Evolutionary conservation across 2,113 vertebrate genomes (phyloP), one percentile per base, ranked within the genome.

Genomic region (Promerops cafer): DNA sequence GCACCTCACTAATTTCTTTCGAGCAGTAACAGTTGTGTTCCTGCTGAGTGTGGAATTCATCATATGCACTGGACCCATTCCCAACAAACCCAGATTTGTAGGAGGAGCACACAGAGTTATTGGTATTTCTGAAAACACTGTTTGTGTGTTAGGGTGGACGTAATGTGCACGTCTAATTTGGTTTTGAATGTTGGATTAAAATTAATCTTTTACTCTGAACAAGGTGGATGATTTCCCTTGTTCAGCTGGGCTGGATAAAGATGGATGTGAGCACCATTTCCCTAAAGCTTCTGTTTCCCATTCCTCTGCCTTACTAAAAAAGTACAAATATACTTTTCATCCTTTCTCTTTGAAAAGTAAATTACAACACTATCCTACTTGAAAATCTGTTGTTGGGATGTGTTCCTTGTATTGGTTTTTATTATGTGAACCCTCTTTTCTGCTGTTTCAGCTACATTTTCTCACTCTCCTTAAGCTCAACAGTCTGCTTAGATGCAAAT

Each of bases 51-150:
- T 37, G 30, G 52, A 47, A 8, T 42, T 87, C 31, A 15, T 21
- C 27, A 1, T 0, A 0, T 76, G n/a, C 15, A 6, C 63, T 10
- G 19, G 60, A 15, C 9, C 22, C 10, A 1, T 60, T 76, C 49
- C 56, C 33, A 56, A 8, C 24, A 63, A 71, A 26, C n/a, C 28
- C 47, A 89, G 44, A 63, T 45, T 60, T 70, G 6, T 9, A 47
- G 39, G 22, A 77, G 56, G 26, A 78, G 23, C 64, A 59, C 44
- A 27, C 30, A 15, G 7, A 37, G 35, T 35, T 59, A 27, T 0
- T 63, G 69, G 4, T 74, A 22, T 70, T 82, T 66, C 52, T 87
- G 18, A 50, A 69, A 83, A 22, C 12, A 11, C n/a, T 35, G 2
- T 44, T 24, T 59, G 4, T 81, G 10, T 66, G 18, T 50, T 27